phyloP scores from a whole-genome alignment of 1,140 invertebrate genomes.

The Drosophila parvula region DNA sequence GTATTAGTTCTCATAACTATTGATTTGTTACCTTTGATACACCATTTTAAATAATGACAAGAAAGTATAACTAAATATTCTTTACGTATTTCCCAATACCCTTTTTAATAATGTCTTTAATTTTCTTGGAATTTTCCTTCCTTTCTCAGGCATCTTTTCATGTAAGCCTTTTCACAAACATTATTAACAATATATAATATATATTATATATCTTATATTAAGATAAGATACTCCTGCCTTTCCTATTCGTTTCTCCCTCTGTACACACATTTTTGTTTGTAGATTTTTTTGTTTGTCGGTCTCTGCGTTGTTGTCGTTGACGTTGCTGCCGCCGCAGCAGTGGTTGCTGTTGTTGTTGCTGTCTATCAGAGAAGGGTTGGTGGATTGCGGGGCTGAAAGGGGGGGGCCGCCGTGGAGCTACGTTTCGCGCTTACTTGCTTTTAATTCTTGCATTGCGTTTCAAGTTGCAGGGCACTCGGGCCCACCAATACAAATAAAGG shows the following conservation, averaged over 20 bases:
- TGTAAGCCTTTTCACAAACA: not conserved
- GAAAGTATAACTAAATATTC: too few relatives aligned
- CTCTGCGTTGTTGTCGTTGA: constrained; percentile 42
- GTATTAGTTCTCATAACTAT: too few relatives aligned
- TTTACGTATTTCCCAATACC: not conserved
- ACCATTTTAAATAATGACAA: too few relatives aligned
- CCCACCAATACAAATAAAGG: constrained; percentile 51
- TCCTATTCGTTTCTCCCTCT: not conserved
- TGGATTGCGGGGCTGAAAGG: constrained; percentile 18
- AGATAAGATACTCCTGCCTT: not conserved
- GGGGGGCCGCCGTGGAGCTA: constrained; percentile 21
- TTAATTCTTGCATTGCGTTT: constrained; percentile 82
- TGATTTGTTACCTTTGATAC: too few relatives aligned
- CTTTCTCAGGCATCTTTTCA: not conserved
- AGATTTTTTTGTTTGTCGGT: constrained; percentile 57
- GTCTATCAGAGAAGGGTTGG: constrained; percentile 28
- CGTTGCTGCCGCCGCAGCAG: constrained; percentile 27
- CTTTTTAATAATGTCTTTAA: not conserved
- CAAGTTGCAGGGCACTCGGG: constrained; percentile 79
- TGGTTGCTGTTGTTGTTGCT: constrained; percentile 31
- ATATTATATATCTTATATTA: not conserved
- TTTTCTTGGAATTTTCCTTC: not conserved
- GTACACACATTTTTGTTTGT: constrained; percentile 24
- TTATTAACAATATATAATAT: not conserved
- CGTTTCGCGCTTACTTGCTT: constrained; percentile 79